Evolutionary conservation across 2,797 vertebrate genomes (phyloP), one percentile per base, ranked within the genome.

Genomic region (Garrulus glandarius): DNA sequence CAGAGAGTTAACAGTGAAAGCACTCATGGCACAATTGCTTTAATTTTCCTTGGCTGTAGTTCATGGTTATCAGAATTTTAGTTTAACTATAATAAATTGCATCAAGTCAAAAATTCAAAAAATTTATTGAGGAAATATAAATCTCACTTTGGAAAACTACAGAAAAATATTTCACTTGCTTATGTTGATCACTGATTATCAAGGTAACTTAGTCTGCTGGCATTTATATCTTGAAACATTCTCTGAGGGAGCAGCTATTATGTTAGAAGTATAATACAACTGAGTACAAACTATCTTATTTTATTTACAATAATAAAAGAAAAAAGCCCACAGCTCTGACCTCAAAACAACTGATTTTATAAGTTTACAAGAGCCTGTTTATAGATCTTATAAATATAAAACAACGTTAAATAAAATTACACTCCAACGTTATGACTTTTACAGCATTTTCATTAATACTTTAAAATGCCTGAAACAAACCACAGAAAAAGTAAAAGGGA

Each of bases 371-470:
- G 49, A 78, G 34, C 8, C 52, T 87, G 29, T 71, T 95, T 93
- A 82, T 88, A 87, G 44, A 36, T 77, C 30, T 79, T 61, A 57
- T 39, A 96, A 49, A 49, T 22, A 46, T 81, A 74, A 93, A 86
- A 61, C 61, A 91, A 93, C 52, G 52, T 80, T 87, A 94, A 90
- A 89, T 93, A 87, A 95, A 91, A 87, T 69, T 82, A 72, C 80
- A 75, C 60, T 87, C 65, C 44, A 94, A 74, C 19, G 39, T 83
- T 94, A 79, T 21, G 46, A 44, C 65, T 95, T 97, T 82, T 89
- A 82, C n/a, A 87, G 30, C 47, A 87, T 84, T 96, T 95, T 89
- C 76, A 95, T 84, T 92, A 92, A 87, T 87, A 69, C 41, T 89
- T 93, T 55, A 85, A 83, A 85, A 74, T 29, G 8, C 70, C 89